Conservation (phyloP, 2,888 invertebrate species). For the Dicycla oo region DNA sequence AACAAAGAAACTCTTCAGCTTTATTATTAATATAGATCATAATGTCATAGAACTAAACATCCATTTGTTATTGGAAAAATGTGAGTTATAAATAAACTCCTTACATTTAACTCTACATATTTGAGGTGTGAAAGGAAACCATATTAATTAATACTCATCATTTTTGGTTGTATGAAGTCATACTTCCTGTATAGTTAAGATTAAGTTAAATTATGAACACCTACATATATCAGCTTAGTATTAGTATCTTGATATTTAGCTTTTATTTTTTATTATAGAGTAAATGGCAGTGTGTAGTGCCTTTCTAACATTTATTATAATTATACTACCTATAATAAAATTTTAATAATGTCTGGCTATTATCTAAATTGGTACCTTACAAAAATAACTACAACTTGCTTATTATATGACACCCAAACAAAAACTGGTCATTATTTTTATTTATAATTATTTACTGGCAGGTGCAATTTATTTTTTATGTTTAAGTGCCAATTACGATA, state of each 20-base stretch:
- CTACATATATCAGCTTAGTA: slow-evolving; percentile 41
- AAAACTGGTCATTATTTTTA: slow-evolving; percentile 11
- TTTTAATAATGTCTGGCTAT: slow-evolving; percentile 6
- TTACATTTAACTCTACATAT: background rate
- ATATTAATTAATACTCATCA: slow-evolving; percentile 23
- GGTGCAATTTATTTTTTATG: slow-evolving; percentile 31
- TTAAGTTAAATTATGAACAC: slow-evolving; percentile 47
- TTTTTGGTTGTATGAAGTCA: slow-evolving; percentile 59
- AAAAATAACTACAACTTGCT: slow-evolving; percentile 9
- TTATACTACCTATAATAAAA: background rate
- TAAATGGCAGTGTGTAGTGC: background rate
- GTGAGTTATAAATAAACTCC: background rate
- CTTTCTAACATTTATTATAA: slow-evolving; percentile 4
- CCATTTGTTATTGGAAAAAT: background rate
- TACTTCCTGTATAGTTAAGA: slow-evolving; percentile 53
- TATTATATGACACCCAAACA: background rate
- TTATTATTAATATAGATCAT: too few relatives aligned
- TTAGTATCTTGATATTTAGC: background rate
- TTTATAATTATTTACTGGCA: slow-evolving; percentile 20
- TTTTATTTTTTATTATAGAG: background rate
- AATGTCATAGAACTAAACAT: background rate
- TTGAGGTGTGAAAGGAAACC: slow-evolving; percentile 34
- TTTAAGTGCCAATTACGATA: slow-evolving; percentile 25
- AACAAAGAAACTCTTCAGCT: too few relatives aligned
- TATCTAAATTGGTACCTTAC: slow-evolving; percentile 1